These are phyloP conservation scores for Monochamus alternatus DNA, from an alignment of 2,888 invertebrate species.

Conservation along the genomic window DNA sequence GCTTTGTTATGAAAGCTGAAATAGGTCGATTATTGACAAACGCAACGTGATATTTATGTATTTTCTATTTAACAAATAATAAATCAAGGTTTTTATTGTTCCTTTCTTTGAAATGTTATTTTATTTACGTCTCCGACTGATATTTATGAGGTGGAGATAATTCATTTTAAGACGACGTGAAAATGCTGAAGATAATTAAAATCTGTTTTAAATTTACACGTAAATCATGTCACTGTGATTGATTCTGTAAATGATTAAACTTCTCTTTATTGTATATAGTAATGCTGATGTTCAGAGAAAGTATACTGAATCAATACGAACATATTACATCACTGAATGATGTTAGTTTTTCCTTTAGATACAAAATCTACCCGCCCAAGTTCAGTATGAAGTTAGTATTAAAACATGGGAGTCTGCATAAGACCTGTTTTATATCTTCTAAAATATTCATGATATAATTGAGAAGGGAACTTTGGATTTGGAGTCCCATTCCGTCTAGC, in stretches of 20 bases:
- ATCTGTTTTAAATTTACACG: constrained; percentile 43
- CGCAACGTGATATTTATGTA: constrained; percentile 47
- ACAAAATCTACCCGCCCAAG: too few species aligned
- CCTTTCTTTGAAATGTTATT: constrained; percentile 52
- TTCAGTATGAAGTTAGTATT: too few species aligned
- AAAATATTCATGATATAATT: too few species aligned
- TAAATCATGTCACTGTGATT: constrained; percentile 42
- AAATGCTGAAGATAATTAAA: constrained; percentile 49
- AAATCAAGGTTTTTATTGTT: constrained; percentile 49
- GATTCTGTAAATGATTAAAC: constrained; percentile 18
- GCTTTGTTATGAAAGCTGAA: constrained; percentile 43
- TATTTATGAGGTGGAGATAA: constrained; percentile 53
- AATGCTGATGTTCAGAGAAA: not conserved
- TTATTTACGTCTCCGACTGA: constrained; percentile 48
- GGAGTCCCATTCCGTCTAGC: too few species aligned
- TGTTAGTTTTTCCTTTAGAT: too few species aligned
- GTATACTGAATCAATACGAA: not conserved
- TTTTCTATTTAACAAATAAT: constrained; percentile 50
- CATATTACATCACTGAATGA: too few species aligned
- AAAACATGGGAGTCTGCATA: too few species aligned
- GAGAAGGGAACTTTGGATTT: too few species aligned
- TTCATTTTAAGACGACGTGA: constrained; percentile 51
- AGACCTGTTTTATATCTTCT: too few species aligned
- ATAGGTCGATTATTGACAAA: constrained; percentile 48
- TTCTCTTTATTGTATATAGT: constrained; percentile 6